Percentiles rank a stretch among this genome's conserved stretches.
Conservation (phyloP, 2,797 vertebrate genomes). For the Anguilla pacifica region DNA sequence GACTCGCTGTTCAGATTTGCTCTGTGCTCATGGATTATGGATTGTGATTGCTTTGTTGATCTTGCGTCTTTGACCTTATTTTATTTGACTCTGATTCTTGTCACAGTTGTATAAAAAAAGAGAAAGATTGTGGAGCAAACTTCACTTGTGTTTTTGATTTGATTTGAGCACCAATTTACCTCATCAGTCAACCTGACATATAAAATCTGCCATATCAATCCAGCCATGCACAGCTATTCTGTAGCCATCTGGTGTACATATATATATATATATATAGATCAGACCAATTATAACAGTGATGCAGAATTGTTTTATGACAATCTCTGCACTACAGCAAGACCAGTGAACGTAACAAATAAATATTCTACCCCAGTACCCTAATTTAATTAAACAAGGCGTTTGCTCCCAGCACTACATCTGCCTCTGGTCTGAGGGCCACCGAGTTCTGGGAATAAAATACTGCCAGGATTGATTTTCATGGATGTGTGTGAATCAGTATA, state of each 20-base stretch:
- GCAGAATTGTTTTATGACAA: constrained; percentile 61
- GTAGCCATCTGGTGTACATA: constrained; percentile 57
- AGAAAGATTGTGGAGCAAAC: too few relatives aligned
- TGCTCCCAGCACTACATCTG: constrained; percentile 41
- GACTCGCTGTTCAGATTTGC: too few relatives aligned
- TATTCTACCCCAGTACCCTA: constrained; percentile 49
- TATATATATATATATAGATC: constrained; percentile 21
- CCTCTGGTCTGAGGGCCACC: constrained; percentile 56
- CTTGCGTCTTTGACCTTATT: too few relatives aligned
- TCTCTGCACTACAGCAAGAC: constrained; percentile 39
- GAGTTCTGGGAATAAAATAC: constrained; percentile 35
- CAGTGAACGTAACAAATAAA: constrained; percentile 58
- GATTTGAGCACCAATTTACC: constrained; percentile 44
- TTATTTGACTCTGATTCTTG: too few relatives aligned
- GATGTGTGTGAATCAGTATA: constrained; percentile 35
- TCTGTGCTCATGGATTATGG: too few relatives aligned
- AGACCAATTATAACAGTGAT: constrained; percentile 55
- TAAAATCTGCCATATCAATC: constrained; percentile 41
- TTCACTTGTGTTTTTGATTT: not conserved
- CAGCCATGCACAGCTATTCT: constrained; percentile 41
- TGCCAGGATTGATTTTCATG: constrained; percentile 47
- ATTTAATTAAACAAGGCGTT: constrained; percentile 69
- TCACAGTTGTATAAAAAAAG: constrained; percentile 1
- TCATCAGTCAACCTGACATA: constrained; percentile 49
- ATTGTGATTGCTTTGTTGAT: too few relatives aligned